Conservation (phyloP, 1,140 invertebrate genomes). For the Euborellia annulipes region DNA sequence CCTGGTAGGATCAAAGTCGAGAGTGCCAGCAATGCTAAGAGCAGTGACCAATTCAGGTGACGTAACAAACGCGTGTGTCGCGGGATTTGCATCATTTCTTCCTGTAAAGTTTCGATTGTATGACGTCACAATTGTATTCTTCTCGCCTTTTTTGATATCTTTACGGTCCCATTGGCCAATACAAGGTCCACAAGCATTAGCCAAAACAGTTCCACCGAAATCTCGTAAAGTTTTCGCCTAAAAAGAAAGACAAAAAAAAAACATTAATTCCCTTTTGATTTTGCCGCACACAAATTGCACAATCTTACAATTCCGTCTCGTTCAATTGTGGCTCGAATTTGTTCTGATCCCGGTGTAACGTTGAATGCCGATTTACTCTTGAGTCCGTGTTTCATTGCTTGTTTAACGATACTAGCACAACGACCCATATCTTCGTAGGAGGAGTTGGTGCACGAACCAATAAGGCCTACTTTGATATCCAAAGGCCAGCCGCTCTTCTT, state of each 20-base stretch:
- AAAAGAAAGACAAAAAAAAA: slow-evolving; percentile 14
- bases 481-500: slow-evolving; percentile 89
- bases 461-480: slow-evolving; percentile 92
- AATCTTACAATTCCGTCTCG: slow-evolving; percentile 87
- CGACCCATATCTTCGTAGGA: slow-evolving; percentile 99
- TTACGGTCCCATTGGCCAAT: slow-evolving; percentile 98
- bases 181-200: slow-evolving; percentile 98
- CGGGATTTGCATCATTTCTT: slow-evolving; percentile 96
- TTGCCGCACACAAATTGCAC: no score
- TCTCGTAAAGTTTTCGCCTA: slow-evolving; percentile 48
- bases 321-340: slow-evolving; percentile 97
- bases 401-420: slow-evolving; percentile 88
- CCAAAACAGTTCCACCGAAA: slow-evolving; percentile 76
- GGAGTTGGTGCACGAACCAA: slow-evolving; percentile 98
- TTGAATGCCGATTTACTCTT: slow-evolving; percentile 94
- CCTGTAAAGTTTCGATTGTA: slow-evolving; percentile 99
- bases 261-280: no score
- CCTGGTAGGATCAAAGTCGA: no score
- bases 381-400: slow-evolving; percentile 82
- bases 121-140: slow-evolving; percentile 99
- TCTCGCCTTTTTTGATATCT: slow-evolving; percentile 97
- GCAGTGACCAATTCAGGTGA: slow-evolving; percentile 99
- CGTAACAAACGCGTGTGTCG: slow-evolving; percentile 96
- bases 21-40: slow-evolving; percentile 80
- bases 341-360: slow-evolving; percentile 98